Evolutionary conservation across 2,888 invertebrate genomes (phyloP), one percentile per base, ranked within the genome.

Genomic region (Stenurella melanura): DNA sequence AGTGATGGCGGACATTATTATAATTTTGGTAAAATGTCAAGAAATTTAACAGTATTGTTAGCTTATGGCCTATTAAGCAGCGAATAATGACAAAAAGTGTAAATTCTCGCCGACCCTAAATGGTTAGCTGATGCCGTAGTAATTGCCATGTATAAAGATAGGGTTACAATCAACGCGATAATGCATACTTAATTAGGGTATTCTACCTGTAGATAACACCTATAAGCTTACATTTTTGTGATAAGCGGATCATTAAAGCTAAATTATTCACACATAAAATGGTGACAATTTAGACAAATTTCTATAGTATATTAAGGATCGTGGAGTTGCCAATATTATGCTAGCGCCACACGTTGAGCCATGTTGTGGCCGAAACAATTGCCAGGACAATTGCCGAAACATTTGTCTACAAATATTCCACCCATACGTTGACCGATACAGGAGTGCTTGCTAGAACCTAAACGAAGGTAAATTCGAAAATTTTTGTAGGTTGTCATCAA

Each of bases 91-190:
- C 50, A 50, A 50, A 50, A 50, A 50, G 50, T n/a, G n/a, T n/a
- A 50, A 42, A 50, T 50, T 17, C n/a, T 17, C 50, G 15, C 50
- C 50, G 50, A 50, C 50, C 50, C 50, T n/a, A 50, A 50, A 50
- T n/a, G 50, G n/a, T 50, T 50, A 50, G 50, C 50, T 50, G 42
- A 42, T 42, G 15, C 42, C 42, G 42, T 42, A 12, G 50, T 50
- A 50, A n/a, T 50, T 50, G 50, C 50, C n/a, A n/a, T n/a, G 50
- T 50, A 15, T 50, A n/a, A n/a, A 50, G 50, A 50, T 50, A 50
- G n/a, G 50, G 15, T 50, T 50, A 50, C 15, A n/a, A 50, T 50
- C 50, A 50, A n/a, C 12, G n/a, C 5, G 15, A 50, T 50, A 50
- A 42, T 42, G 42, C 42, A 42, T 42, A 42, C 42, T 12, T 12